phyloP scores from a whole-genome alignment of 2,797 vertebrate species.

The Neopelma chrysocephalum region DNA sequence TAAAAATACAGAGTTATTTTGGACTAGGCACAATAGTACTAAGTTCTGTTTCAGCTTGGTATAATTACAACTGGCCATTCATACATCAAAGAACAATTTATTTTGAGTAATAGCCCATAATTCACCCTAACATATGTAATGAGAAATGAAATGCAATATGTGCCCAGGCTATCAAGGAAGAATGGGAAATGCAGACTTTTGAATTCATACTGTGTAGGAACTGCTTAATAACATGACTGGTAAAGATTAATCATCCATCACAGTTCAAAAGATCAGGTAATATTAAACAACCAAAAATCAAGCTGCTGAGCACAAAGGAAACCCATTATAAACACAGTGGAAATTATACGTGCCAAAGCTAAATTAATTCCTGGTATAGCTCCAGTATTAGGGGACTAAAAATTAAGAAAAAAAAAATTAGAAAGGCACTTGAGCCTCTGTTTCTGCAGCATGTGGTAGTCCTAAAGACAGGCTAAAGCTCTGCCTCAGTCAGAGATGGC shows the following conservation, averaged over 20 bases:
- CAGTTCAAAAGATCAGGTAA: constrained; percentile 2
- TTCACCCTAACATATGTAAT: neutral
- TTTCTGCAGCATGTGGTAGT: neutral
- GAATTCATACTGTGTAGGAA: neutral
- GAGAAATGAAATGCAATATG: constrained; percentile 20
- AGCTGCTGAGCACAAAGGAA: neutral
- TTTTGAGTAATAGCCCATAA: constrained; percentile 28
- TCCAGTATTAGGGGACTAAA: neutral
- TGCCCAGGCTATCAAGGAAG: neutral
- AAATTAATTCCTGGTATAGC: neutral
- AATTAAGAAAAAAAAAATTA: neutral
- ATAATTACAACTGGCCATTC: neutral
- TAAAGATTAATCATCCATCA: constrained; percentile 4
- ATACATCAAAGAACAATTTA: constrained; percentile 38
- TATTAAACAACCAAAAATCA: constrained; percentile 8
- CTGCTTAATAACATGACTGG: neutral
- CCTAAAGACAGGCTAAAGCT: neutral
- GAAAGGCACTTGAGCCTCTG: neutral
- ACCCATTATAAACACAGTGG: neutral
- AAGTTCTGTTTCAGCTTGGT: neutral
- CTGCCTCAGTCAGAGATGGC: neutral
- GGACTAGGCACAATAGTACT: neutral
- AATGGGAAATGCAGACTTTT: neutral
- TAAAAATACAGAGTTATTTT: neutral
- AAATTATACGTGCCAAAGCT: neutral